Evolutionary conservation across 2,797 vertebrate genomes (phyloP).

Genomic region (Sylvia borin): DNA sequence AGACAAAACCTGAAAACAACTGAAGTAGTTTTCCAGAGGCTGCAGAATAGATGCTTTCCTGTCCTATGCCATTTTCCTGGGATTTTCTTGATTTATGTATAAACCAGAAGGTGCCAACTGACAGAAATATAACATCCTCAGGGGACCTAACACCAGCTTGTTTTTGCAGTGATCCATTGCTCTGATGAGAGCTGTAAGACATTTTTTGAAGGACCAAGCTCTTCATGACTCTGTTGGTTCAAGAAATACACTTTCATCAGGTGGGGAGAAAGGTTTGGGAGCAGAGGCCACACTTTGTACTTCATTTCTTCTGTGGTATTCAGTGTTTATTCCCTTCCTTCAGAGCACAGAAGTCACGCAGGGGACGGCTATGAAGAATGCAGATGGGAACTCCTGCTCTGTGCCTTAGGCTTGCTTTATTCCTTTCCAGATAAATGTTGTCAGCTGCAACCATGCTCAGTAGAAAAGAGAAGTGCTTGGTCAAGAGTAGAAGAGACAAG

Average conservation of each 20-base stretch:
- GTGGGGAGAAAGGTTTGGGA: neutral
- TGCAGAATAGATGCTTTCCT: neutral
- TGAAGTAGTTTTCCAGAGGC: neutral
- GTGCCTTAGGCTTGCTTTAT: conserved; percentile 5
- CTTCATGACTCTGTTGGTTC: neutral
- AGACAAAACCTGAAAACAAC: neutral
- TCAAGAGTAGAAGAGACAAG: conserved; percentile 8
- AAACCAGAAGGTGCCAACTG: neutral
- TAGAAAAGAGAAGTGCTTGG: neutral
- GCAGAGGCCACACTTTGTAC: neutral
- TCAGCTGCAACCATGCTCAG: neutral
- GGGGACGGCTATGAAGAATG: neutral
- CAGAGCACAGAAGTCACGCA: neutral
- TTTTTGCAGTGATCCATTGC: neutral
- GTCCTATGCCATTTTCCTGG: neutral
- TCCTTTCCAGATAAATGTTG: neutral
- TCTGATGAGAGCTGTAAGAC: neutral
- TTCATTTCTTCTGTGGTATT: neutral
- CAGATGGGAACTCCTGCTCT: neutral
- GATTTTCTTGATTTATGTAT: neutral
- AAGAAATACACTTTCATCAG: neutral
- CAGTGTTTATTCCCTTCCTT: neutral
- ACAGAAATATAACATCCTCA: neutral
- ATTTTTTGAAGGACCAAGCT: neutral
- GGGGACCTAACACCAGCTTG: neutral